Evolutionary conservation across 2,113 vertebrate species (phyloP).

Genomic region (Alligator sinensis): DNA sequence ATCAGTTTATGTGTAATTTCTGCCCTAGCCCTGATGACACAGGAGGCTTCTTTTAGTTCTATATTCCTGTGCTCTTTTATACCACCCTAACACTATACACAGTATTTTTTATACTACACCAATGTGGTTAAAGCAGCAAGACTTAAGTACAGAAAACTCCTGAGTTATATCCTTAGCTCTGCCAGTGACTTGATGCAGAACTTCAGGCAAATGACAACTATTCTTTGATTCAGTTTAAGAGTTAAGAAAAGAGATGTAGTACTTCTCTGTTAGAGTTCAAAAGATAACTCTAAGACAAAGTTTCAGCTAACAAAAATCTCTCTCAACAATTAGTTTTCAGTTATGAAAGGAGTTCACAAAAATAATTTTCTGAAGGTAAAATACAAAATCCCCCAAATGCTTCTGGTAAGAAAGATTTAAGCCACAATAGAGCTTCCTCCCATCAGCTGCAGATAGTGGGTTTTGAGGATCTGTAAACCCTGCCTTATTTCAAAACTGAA

Average conservation of each 20-base stretch:
- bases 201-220: not conserved
- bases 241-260: not conserved
- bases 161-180: not conserved
- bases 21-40: not conserved
- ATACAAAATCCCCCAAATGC: not conserved
- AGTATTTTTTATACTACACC: not conserved
- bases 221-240: not conserved
- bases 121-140: not conserved
- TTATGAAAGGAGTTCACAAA: not conserved
- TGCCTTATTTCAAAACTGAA: not conserved
- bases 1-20: too few species aligned
- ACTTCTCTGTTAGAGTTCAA: not conserved
- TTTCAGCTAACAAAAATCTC: not conserved
- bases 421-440: not conserved
- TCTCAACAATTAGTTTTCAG: not conserved
- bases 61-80: not conserved
- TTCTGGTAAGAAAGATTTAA: not conserved
- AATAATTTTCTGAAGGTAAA: not conserved
- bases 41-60: not conserved
- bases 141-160: not conserved
- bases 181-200: not conserved
- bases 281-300: not conserved
- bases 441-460: not conserved
- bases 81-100: not conserved
- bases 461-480: not conserved